Conservation (phyloP, 2,113 vertebrate genomes). For the Sceloporus tristichus region DNA sequence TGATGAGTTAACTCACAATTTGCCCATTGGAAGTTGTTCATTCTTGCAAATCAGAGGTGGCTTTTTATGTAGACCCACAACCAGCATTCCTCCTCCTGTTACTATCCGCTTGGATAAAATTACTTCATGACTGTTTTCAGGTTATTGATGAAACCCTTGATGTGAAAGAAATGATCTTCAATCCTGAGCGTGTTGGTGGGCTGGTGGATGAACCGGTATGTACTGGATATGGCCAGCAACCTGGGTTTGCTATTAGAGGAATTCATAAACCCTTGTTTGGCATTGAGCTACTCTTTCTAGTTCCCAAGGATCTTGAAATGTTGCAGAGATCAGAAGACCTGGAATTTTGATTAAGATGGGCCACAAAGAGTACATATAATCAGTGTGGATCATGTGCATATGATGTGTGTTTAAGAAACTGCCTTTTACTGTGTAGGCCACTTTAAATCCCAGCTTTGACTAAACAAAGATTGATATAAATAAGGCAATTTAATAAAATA, state of each 20-base stretch:
- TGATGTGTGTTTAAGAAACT: neutral
- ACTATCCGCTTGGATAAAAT: constrained; percentile 71
- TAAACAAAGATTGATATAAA: too few relatives aligned
- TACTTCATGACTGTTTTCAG: constrained; percentile 84
- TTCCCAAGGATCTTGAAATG: rapidly evolving
- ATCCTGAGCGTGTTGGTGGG: constrained; percentile 91
- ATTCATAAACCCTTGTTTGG: neutral
- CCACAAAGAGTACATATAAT: neutral
- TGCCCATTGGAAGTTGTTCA: neutral
- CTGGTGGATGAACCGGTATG: constrained; percentile 93
- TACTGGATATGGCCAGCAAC: constrained; percentile 49
- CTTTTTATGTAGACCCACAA: too few relatives aligned
- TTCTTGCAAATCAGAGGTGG: neutral
- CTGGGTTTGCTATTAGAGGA: rapidly evolving
- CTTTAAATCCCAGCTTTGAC: too few relatives aligned
- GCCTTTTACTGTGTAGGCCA: neutral
- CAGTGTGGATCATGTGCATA: neutral
- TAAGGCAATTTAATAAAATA: too few relatives aligned
- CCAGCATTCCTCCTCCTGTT: neutral
- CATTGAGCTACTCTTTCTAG: neutral
- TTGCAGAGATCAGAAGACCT: neutral
- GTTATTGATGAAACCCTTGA: constrained; percentile 97
- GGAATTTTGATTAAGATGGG: neutral
- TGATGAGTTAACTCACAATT: neutral
- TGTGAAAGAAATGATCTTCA: constrained; percentile 96